Conservation (phyloP, 1,140 invertebrate genomes). For the Maconellicoccus hirsutus region DNA sequence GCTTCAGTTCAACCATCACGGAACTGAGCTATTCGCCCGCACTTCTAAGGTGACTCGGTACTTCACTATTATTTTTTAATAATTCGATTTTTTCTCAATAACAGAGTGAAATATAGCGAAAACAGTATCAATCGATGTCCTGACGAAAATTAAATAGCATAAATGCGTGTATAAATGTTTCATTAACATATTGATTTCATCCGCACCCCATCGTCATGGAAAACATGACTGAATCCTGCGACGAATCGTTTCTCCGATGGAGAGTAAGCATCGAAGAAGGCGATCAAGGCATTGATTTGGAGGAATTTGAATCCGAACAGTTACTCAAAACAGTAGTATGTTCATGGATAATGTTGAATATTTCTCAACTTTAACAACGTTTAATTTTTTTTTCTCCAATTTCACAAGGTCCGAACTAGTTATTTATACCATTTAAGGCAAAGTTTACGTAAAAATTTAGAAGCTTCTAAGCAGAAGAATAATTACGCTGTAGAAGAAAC, state of each 20-base stretch:
- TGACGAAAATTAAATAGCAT: too few species aligned
- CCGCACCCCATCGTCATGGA: neutral
- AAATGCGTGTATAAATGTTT: too few species aligned
- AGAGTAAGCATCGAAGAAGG: conserved; percentile 7
- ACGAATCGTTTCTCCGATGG: conserved; percentile 13
- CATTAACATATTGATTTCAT: too few species aligned
- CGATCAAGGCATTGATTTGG: neutral
- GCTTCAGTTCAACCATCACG: too few species aligned
- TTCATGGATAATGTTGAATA: neutral
- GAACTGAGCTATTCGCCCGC: too few species aligned
- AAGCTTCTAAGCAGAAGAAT: conserved; percentile 15
- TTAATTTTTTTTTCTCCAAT: neutral
- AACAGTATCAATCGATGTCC: too few species aligned
- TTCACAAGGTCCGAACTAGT: conserved; percentile 19
- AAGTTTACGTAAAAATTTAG: conserved; percentile 23
- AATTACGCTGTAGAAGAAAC: neutral
- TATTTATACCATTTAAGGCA: conserved; percentile 25
- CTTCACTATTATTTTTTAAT: too few species aligned
- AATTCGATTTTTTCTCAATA: too few species aligned
- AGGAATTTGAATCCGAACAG: neutral
- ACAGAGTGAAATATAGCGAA: too few species aligned
- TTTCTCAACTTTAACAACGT: neutral
- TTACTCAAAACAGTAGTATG: neutral
- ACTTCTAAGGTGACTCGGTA: too few species aligned
- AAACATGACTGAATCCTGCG: neutral